phyloP scores from a whole-genome alignment of 2,113 vertebrate genomes.

The Campylomormyrus tamandua region DNA sequence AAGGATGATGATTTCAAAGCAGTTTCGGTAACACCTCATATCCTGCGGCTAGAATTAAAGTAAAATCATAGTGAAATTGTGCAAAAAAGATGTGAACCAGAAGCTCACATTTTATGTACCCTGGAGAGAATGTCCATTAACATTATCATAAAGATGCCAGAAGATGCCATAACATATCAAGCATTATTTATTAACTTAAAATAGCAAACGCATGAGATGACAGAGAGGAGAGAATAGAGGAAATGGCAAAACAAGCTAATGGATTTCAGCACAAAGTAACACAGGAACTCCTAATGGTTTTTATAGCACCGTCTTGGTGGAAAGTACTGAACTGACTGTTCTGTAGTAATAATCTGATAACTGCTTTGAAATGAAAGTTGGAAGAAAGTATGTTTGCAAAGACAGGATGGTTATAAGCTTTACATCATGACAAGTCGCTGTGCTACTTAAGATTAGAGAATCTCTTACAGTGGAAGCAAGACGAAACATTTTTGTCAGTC shows the following conservation, averaged over 20 bases:
- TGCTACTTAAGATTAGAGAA: neutral
- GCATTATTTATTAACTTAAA: slow-evolving; percentile 7
- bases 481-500: neutral
- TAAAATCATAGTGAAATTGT: slow-evolving; percentile 18
- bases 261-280: neutral
- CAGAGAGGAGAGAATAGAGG: neutral
- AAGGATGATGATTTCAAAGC: neutral
- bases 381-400: neutral
- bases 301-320: neutral
- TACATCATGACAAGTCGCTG: neutral
- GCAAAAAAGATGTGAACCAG: slow-evolving; percentile 13
- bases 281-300: neutral
- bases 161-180: slow-evolving; percentile 6
- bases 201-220: neutral
- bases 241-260: neutral
- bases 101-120: slow-evolving; percentile 9
- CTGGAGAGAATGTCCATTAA: slow-evolving; percentile 19
- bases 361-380: neutral
- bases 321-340: neutral
- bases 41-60: slow-evolving; percentile 9
- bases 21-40: slow-evolving; percentile 20
- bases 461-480: neutral
- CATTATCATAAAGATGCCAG: slow-evolving; percentile 24
- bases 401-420: neutral
- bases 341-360: neutral